Evolutionary conservation across 1,140 invertebrate genomes (phyloP).

Genomic region (Gryllus bimaculatus): DNA sequence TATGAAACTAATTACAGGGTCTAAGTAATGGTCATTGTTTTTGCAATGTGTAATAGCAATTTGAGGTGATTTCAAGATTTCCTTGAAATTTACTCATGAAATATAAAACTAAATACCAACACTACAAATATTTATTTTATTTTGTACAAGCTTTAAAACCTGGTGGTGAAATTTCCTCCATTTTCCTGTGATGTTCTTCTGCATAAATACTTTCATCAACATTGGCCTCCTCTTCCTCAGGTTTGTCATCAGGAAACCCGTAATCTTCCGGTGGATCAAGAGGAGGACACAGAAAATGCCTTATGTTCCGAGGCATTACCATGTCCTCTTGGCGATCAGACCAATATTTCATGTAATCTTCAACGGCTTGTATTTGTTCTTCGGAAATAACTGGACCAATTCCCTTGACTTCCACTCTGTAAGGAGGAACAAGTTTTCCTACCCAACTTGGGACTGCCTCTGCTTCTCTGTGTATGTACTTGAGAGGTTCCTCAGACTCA

Average conservation of each 20-base stretch:
- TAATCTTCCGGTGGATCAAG: slow-evolving; percentile 31
- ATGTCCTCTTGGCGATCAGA: slow-evolving; percentile 42
- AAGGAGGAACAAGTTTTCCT: neutral
- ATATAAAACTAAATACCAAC: neutral
- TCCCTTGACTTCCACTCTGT: slow-evolving; percentile 19
- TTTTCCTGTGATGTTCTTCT: neutral
- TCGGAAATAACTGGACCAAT: slow-evolving; percentile 16
- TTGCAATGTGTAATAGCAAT: too few species aligned
- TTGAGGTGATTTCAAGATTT: neutral
- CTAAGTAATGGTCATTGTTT: too few species aligned
- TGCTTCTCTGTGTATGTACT: neutral
- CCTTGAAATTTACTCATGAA: neutral
- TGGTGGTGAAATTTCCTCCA: neutral
- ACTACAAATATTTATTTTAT: neutral
- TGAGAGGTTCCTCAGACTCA: neutral
- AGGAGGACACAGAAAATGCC: slow-evolving; percentile 47
- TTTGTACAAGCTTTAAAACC: neutral
- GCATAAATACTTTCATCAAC: neutral
- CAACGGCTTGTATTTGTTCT: slow-evolving; percentile 30
- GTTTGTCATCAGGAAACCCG: neutral
- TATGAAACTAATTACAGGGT: too few species aligned
- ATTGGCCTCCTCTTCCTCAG: neutral
- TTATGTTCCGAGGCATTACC: slow-evolving; percentile 50
- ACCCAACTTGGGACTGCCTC: neutral
- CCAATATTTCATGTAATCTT: slow-evolving; percentile 39